Evolutionary conservation across 2,113 vertebrate species (phyloP).

Genomic region (Falco punctatus): DNA sequence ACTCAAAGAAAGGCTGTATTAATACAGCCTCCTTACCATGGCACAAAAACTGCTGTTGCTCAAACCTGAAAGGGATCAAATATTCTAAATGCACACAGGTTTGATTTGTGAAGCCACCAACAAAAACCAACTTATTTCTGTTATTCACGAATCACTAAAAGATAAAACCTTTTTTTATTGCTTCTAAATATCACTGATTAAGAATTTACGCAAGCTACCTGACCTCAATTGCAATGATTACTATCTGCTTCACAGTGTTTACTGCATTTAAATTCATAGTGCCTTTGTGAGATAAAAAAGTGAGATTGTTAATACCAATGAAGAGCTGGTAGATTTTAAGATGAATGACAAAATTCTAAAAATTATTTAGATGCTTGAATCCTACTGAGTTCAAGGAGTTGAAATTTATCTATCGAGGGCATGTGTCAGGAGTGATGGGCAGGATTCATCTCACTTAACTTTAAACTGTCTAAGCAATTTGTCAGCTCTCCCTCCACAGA

Average conservation of each 20-base stretch:
- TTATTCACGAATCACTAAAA: not conserved
- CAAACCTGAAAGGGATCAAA: not conserved
- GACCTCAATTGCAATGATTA: not conserved
- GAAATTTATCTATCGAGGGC: constrained; percentile 2
- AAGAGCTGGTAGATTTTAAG: constrained; percentile 3
- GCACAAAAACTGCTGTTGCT: not conserved
- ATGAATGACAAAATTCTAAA: constrained; percentile 31
- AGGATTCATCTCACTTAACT: constrained; percentile 59
- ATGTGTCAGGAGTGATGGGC: constrained; percentile 43
- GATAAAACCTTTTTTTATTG: not conserved
- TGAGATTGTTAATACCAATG: not conserved
- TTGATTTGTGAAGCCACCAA: not conserved
- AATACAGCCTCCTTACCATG: not conserved
- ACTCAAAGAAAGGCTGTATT: not conserved
- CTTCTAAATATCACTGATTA: not conserved
- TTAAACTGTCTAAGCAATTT: constrained; percentile 61
- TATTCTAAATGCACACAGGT: not conserved
- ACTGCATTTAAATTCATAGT: not conserved
- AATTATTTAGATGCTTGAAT: constrained; percentile 34
- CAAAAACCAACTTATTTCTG: not conserved
- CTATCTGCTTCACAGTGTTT: not conserved
- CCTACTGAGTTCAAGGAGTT: constrained; percentile 30
- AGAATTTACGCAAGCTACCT: not conserved
- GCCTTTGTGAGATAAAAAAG: not conserved
- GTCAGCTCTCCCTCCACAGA: constrained; percentile 25